Evolutionary conservation across 2,888 invertebrate species (phyloP), one percentile per base, ranked within the genome.

Genomic region (Apotomis betuletana): DNA sequence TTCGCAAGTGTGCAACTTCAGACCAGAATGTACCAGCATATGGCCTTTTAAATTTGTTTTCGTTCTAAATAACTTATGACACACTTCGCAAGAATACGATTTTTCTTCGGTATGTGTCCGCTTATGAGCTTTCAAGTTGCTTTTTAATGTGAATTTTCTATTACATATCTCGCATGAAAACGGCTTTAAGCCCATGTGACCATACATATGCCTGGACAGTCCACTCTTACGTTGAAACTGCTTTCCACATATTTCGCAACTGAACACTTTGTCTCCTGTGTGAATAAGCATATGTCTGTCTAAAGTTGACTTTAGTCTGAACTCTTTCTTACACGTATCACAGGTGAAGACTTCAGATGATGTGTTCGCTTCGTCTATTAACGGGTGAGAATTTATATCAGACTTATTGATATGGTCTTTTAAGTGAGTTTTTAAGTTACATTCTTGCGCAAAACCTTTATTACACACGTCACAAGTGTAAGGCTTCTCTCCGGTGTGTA

Each of bases 191-290:
- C 64, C 64, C 41, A 44, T 64, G 27, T 64, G 64, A 15, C 64
- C 54, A 4, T 64, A 55, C 55, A 55, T 64, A 41, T 64, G 64
- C 8, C 54, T 41, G 12, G 54, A 44, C 10, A 64, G 52, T 41
- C 54, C 9, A 41, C 54, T 55, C 55, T 64, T 64, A 8, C 54
- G 44, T 54, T 41, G 54, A 55, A 55, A 64, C 44, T 64, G 64
- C 13, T 64, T 64, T 44, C 64, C 64, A 44, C 64, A 64, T 44
- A 64, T 64, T 64, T 64, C 64, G 10, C 64, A 64, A 15, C 64
- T 55, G 44, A 64, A 64, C n/a, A 64, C 15, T 44, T 64, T 41
- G 9, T 41, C 52, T 44, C 44, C 12, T 1, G 54, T 13, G 13
- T 64, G 55, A 46, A 6, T 13, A 4, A 41, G 38, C 8, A 49